Conservation (phyloP, 2,797 vertebrate species). For the Aphelocoma californica region DNA sequence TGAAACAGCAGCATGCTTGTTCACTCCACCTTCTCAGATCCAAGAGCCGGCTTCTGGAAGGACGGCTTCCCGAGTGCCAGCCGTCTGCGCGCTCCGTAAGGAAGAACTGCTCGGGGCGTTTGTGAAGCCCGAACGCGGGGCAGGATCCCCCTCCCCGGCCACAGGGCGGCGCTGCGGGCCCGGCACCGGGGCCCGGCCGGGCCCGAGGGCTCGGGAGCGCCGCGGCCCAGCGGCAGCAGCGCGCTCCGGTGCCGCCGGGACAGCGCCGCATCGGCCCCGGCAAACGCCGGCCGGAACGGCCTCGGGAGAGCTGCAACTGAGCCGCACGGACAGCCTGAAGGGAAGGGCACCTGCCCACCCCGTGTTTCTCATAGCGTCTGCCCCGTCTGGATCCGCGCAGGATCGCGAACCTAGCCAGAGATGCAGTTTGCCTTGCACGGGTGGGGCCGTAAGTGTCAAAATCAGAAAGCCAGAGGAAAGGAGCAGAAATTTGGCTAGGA, state of each 20-base stretch:
- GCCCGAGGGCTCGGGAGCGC: neutral
- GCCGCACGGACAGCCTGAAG: too few relatives aligned
- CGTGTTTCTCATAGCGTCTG: neutral
- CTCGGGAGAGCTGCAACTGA: neutral
- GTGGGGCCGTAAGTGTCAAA: neutral
- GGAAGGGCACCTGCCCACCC: neutral
- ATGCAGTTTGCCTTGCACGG: neutral
- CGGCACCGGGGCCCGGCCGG: neutral
- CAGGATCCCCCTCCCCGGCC: neutral
- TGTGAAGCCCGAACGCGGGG: neutral
- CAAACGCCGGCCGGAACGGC: neutral
- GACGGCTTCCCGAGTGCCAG: rapidly evolving
- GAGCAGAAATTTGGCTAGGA: neutral
- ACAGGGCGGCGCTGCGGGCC: neutral
- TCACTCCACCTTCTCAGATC: neutral
- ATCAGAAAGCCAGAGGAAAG: neutral
- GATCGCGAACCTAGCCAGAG: neutral
- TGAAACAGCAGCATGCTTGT: neutral
- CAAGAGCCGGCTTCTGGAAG: neutral
- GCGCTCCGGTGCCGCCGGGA: too few relatives aligned
- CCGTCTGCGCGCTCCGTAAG: neutral
- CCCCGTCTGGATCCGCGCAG: neutral
- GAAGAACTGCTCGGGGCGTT: rapidly evolving
- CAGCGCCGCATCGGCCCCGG: neutral
- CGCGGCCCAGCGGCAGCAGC: neutral